Conservation (phyloP, 1,140 invertebrate genomes). For the Mylabris phalerata region DNA sequence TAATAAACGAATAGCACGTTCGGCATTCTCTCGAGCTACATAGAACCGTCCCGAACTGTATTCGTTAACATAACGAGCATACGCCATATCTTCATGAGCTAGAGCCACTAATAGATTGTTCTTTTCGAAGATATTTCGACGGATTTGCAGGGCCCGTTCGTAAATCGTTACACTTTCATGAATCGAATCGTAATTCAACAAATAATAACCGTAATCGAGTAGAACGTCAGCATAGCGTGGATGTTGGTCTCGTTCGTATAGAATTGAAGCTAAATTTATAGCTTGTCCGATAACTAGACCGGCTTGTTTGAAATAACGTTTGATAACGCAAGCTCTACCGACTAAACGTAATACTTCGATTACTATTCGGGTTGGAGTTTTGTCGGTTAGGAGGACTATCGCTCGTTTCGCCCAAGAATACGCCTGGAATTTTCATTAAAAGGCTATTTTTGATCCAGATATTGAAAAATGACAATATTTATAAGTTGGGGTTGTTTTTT, state of each 20-base stretch:
- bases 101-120: slow-evolving; percentile 80
- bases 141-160: slow-evolving; percentile 69
- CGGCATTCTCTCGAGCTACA: slow-evolving; percentile 71
- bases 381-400: slow-evolving; percentile 24
- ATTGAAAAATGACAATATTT: no score
- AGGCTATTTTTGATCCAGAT: no score
- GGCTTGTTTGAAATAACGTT: slow-evolving; percentile 73
- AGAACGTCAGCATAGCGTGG: slow-evolving; percentile 76
- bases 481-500: no score
- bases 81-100: slow-evolving; percentile 84
- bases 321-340: slow-evolving; percentile 80
- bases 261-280: slow-evolving; percentile 61
- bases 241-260: slow-evolving; percentile 59
- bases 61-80: slow-evolving; percentile 85
- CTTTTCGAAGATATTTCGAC: slow-evolving; percentile 71
- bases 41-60: slow-evolving; percentile 82
- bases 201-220: slow-evolving; percentile 82
- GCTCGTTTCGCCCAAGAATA: no score
- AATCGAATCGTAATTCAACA: slow-evolving; percentile 83
- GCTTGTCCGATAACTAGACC: slow-evolving; percentile 76
- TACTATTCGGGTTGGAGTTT: slow-evolving; percentile 55
- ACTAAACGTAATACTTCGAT: slow-evolving; percentile 77
- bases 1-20: slow-evolving; percentile 76
- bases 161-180: slow-evolving; percentile 75
- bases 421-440: no score